Evolutionary conservation across 2,113 vertebrate species (phyloP).

Genomic region (Taurulus bubalis): DNA sequence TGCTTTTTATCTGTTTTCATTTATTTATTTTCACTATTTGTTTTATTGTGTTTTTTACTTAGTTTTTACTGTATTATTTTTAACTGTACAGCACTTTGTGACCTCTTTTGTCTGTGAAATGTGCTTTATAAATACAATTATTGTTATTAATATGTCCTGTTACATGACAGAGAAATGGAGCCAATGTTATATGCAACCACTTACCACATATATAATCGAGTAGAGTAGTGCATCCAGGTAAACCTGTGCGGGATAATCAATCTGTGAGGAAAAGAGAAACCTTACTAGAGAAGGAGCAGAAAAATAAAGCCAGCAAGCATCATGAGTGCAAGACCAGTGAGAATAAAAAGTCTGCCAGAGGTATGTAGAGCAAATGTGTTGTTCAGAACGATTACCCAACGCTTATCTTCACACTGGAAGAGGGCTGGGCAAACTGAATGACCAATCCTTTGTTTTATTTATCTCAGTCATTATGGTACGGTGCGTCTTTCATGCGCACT

Average conservation of each 20-base stretch:
- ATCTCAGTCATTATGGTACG: too few species aligned
- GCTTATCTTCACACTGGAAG: neutral
- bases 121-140: too few species aligned
- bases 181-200: constrained; percentile 4
- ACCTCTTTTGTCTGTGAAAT: too few species aligned
- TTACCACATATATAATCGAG: constrained; percentile 73
- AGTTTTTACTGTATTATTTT: too few species aligned
- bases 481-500: too few species aligned
- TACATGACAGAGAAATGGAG: too few species aligned
- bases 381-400: neutral
- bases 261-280: neutral
- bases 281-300: constrained; percentile 33
- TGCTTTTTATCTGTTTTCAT: too few species aligned
- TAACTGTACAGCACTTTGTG: too few species aligned
- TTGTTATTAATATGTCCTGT: too few species aligned
- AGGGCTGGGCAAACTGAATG: neutral
- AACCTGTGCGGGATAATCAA: too few species aligned
- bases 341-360: neutral
- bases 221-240: constrained; percentile 41
- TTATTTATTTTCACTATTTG: too few species aligned
- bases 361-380: neutral
- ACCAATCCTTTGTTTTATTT: neutral
- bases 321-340: neutral
- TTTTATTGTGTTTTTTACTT: too few species aligned
- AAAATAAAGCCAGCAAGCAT: neutral